Base-by-base conservation (phyloP, 2,797 vertebrate species). In the Martes flavigula region DNA sequence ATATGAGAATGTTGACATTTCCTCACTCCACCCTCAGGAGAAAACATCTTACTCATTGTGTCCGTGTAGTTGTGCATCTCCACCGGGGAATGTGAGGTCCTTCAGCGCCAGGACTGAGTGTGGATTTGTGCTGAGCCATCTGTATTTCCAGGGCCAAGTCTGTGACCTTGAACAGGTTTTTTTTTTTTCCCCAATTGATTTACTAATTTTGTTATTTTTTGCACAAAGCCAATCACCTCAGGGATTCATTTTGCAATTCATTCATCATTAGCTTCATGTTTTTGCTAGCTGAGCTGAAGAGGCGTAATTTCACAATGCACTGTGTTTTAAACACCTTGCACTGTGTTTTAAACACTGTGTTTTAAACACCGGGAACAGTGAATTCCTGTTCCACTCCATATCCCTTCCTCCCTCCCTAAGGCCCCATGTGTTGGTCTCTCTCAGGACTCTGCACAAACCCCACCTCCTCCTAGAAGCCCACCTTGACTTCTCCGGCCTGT, bases 141-240 rank as follows among this genome's bases (percentile, higher is more conserved):
- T 43, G 32, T 4, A 38, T 23, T 70, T 87, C 13, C 54, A 60
- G 11, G 21, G 10, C 7, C 2, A n/a, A 8, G 54, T 87, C 64
- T 81, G 62, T 95, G 62, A 48, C n/a, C 35, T 15, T 13, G 20
- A 89, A 27, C 10, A 21, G 35, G 62, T n/a, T 87, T 15, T 48
- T 56, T 25, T 30, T 83, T 58, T 81, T 12, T 25, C 27, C 5
- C 0, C 3, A n/a, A 73, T 56, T 48, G 32, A 83, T 81, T 82
- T 25, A 90, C 25, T 64, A 73, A 91, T 94, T 94, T 79, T 75
- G 68, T 84, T 96, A 54, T 27, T 27, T 88, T 85, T 79, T 56
- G 51, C 68, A 79, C 11, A 73, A 66, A 40, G 10, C 3, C 46
- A 35, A 68, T 68, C 35, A 27, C 58, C 56, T 85, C 14, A 11